Base-by-base conservation (phyloP, 1,140 invertebrate species). In the Drosophila quadrilineata region DNA sequence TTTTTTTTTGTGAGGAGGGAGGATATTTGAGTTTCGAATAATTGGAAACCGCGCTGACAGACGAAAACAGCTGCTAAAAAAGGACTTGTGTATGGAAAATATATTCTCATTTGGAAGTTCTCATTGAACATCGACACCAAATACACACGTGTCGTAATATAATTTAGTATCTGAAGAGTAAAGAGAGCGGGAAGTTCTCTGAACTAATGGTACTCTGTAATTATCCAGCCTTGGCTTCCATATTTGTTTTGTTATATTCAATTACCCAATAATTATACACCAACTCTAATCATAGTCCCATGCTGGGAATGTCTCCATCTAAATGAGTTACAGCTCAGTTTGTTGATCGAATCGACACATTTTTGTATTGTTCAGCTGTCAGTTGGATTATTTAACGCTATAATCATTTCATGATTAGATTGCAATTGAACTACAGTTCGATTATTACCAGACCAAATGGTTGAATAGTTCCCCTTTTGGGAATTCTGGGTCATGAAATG, bases 41-140 rank as follows among this genome's bases (percentile, higher is more conserved):
- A 65, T 65, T 65, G 62, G 54, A 50, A 65, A 50, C 54, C 62
- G 62, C 54, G 62, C 62, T 65, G 62, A 65, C 62, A 65, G 62
- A n/a, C n/a, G n/a, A n/a, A n/a, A n/a, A n/a, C 62, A 59, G 36
- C 26, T 21, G 41, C 22, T 9, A 12, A 62, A 63, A 45, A 17
- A 21, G 19, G 10, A 33, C 35, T 29, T 26, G 6, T 43, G 22
- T 57, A 49, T 45, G 29, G 49, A 36, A 38, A n/a, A n/a, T n/a
- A n/a, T 64, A 57, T 46, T 29, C 14, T 24, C n/a, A n/a, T 54
- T 21, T 54, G 49, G 49, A n/a, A n/a, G n/a, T 22, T 33, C 26
- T 22, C 10, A 26, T 26, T 28, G 22, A 53, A 40, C 19, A 17
- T 29, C 33, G 35, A 49, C 35, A 33, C 52, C 43, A 41, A 40